Base-by-base conservation (phyloP, 35 echinoderm and acorn worm species). In the Apostichopus japonicus region DNA sequence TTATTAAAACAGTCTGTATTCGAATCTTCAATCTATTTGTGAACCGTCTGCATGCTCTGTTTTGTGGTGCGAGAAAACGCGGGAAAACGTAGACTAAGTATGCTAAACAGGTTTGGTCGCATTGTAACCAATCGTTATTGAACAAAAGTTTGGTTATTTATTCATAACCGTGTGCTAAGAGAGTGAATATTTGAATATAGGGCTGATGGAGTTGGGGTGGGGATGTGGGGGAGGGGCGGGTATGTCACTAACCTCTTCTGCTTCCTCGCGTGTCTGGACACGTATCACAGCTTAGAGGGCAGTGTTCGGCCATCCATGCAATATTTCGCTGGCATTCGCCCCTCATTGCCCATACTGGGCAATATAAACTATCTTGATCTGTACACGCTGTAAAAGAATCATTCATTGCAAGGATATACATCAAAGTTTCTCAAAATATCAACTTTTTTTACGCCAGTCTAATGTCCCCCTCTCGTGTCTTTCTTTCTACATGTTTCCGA, bases 241-340 rank as follows among this genome's bases (percentile, higher is more conserved):
- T 5, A 24, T n/a, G 71, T 5, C 21, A 84, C 81, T 57, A 17
- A 84, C 81, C 54, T 84, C 81, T 19, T 22, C 16, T 58, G 22
- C 10, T 23, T 23, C 54, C 81, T 11, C 19, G 33, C 56, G 14
- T 79, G 15, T 55, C 72, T 9, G 90, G 90, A 79, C 90, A 91
- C 0, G 54, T 55, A 21, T 91, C 90, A 23, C 92, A 93, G 58
- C 92, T 93, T 6, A 54, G 65, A 44, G 79, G 79, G 81, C 92
- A 93, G 54, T 93, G 79, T 57, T 86, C 92, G 11, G 59, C 57
- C 92, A 93, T 93, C 92, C 92, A 93, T 11, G 67, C 92, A 6
- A 76, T 54, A 24, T 93, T 91, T 76, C 72, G 33, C 14, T 77
- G 13, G 57, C 90, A 91, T 79, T 91, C 90, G 16, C 90, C 90